Conservation (phyloP, 2,797 vertebrate species). For the Malacoraja senta region DNA sequence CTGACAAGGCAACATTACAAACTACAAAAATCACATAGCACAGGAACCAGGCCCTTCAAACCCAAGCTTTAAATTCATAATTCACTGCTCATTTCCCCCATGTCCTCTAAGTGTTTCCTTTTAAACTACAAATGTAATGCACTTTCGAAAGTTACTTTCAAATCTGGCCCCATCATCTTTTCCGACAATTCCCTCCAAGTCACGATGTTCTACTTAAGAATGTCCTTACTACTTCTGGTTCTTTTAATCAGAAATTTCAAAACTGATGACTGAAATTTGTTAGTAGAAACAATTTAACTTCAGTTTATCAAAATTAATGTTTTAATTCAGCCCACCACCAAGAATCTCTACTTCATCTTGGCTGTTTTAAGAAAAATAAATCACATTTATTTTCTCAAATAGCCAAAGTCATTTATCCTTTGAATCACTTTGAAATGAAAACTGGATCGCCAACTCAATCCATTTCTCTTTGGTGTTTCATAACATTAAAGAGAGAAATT, state of each 20-base stretch:
- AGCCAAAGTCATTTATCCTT: neutral
- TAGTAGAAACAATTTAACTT: neutral
- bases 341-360: neutral
- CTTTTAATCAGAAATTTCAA: too few relatives aligned
- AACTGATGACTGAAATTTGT: neutral
- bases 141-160: neutral
- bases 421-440: neutral
- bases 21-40: neutral
- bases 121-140: neutral
- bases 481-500: neutral
- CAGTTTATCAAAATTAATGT: neutral
- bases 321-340: too few relatives aligned
- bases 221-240: too few relatives aligned
- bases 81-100: neutral
- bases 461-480: neutral
- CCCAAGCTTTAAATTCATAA: too few relatives aligned
- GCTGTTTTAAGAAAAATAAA: neutral
- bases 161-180: neutral
- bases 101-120: neutral
- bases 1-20: neutral
- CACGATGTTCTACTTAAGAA: neutral
- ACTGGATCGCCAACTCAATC: neutral
- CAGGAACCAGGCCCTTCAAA: neutral
- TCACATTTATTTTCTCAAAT: neutral
- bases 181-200: neutral